These are phyloP conservation scores for Chloropsis hardwickii DNA, from an alignment of 2,113 vertebrate genomes.

Conservation along the genomic window DNA sequence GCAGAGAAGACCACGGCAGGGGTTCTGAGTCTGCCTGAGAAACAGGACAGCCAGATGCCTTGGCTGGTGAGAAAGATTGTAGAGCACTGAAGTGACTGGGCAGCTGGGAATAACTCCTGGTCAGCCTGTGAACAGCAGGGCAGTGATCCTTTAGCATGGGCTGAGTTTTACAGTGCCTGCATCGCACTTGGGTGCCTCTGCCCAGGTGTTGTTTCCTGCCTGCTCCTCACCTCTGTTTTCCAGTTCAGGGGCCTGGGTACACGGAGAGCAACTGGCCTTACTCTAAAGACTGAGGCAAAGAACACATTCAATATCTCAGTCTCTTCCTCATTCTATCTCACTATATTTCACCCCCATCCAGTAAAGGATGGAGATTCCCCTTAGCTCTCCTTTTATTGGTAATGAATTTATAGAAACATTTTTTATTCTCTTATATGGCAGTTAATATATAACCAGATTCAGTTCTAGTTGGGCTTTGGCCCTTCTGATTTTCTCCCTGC, in stretches of 20 bases:
- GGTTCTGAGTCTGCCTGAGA: fast-evolving
- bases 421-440: background rate
- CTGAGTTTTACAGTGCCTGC: background rate
- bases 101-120: background rate
- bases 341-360: background rate
- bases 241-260: background rate
- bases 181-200: background rate
- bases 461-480: background rate
- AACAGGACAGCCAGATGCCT: fast-evolving
- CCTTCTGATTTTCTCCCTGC: background rate
- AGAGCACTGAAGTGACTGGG: background rate
- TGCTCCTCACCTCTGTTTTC: background rate
- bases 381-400: background rate
- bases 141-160: background rate
- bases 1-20: fast-evolving
- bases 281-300: background rate
- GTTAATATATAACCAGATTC: background rate
- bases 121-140: background rate
- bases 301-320: background rate
- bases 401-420: background rate
- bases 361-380: background rate
- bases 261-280: fast-evolving
- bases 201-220: background rate
- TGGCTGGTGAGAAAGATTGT: background rate
- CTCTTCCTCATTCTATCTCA: background rate